phyloP scores from a whole-genome alignment of 1,140 invertebrate species.

The Gonatopus flavifemur region DNA sequence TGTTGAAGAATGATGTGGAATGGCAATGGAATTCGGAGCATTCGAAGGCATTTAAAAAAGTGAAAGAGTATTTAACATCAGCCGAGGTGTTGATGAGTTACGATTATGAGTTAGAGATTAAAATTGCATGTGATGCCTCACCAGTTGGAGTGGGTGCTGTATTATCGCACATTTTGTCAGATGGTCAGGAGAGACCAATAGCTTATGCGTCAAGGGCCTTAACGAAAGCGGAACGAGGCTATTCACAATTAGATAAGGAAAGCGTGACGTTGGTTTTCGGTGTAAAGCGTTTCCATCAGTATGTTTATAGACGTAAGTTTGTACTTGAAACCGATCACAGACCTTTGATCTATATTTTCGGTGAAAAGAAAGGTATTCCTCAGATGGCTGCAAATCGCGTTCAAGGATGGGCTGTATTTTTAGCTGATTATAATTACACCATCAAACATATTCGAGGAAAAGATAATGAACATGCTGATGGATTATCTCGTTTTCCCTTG shows the following conservation, averaged over 20 bases:
- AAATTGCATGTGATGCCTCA: conserved; percentile 7
- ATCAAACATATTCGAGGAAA: conserved; percentile 31
- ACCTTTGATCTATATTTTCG: conserved; percentile 39
- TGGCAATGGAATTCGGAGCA: background rate
- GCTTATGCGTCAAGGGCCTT: background rate
- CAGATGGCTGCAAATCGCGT: conserved; percentile 13
- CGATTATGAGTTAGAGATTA: background rate
- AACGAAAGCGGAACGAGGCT: background rate
- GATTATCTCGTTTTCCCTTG: conserved; percentile 29
- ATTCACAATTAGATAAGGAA: conserved; percentile 6
- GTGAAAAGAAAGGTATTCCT: conserved; percentile 21
- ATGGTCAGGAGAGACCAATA: background rate
- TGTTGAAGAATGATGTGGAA: background rate
- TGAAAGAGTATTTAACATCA: background rate
- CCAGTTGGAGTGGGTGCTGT: background rate
- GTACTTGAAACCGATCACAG: conserved; percentile 43
- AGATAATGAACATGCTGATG: conserved; percentile 33
- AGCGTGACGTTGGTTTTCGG: background rate
- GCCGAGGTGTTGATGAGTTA: conserved; percentile 5
- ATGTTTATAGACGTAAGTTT: background rate
- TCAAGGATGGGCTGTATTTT: conserved; percentile 31
- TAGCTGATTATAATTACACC: conserved; percentile 28
- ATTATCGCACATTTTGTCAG: background rate
- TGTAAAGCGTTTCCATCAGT: background rate
- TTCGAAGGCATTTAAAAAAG: background rate